A percentile compares a stretch with the other conserved stretches of the same genome.
Evolutionary conservation across 2,113 vertebrate genomes (phyloP).

Genomic region (Phalacrocorax carbo): DNA sequence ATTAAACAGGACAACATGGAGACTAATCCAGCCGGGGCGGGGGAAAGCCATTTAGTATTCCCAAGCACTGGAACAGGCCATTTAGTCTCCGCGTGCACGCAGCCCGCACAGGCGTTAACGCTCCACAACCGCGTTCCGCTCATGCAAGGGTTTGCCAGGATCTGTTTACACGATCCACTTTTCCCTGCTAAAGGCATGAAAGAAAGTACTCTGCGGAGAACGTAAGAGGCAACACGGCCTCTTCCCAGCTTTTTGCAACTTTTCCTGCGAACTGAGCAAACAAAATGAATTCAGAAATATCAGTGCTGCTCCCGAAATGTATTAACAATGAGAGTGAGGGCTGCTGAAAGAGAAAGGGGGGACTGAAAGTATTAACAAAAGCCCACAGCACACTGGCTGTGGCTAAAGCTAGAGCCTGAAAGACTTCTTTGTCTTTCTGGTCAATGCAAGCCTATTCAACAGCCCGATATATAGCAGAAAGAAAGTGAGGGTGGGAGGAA

Average conservation of each 20-base stretch:
- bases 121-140: not conserved
- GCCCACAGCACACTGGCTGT: constrained; percentile 30
- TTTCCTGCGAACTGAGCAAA: constrained; percentile 28
- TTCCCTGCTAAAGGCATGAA: not conserved
- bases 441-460: constrained; percentile 74
- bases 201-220: not conserved
- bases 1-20: constrained; percentile 18
- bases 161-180: not conserved
- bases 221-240: not conserved
- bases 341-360: constrained; percentile 31
- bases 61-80: not conserved
- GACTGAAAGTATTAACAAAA: constrained; percentile 64
- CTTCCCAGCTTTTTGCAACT: not conserved
- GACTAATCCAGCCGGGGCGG: not conserved
- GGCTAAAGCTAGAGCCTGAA: constrained; percentile 55
- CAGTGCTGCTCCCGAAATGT: not conserved
- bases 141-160: not conserved
- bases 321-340: constrained; percentile 53
- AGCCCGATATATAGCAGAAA: constrained; percentile 38
- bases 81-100: not conserved
- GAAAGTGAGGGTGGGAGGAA: constrained; percentile 47
- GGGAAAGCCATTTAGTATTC: not conserved
- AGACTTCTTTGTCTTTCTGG: constrained; percentile 71
- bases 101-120: not conserved
- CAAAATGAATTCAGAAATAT: constrained; percentile 30